A percentile compares a stretch with the other conserved stretches of the same genome.
Conservation (phyloP, 2,797 vertebrate species). For the Hippocampus kuda region DNA sequence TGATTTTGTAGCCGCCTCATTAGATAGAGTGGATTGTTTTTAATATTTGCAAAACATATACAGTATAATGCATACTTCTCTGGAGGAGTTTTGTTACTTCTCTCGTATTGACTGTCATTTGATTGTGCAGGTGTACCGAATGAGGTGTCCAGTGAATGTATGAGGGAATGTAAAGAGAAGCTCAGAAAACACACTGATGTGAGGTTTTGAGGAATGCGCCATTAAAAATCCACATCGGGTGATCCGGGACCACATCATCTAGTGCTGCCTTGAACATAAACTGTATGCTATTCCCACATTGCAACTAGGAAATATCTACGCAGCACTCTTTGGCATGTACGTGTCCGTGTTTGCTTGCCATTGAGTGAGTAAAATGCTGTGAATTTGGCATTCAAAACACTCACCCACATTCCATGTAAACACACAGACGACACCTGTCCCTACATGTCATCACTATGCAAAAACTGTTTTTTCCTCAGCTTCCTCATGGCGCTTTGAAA, state of each 20-base stretch:
- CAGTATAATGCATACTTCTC: no score
- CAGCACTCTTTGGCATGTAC: constrained; percentile 8
- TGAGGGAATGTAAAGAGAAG: not conserved
- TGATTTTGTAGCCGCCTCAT: not conserved
- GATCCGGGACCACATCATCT: constrained; percentile 15
- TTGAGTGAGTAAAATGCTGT: constrained; percentile 13
- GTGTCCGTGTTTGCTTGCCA: constrained; percentile 15
- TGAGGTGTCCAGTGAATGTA: not conserved
- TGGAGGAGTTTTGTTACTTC: no score
- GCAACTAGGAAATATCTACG: constrained; percentile 17
- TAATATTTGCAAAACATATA: no score
- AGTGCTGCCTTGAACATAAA: constrained; percentile 21
- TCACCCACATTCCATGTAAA: constrained; percentile 27
- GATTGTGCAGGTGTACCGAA: not conserved
- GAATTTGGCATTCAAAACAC: constrained; percentile 15
- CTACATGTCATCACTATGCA: constrained; percentile 39
- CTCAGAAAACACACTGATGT: not conserved
- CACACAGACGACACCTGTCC: constrained; percentile 48
- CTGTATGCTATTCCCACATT: constrained; percentile 24
- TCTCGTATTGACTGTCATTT: not conserved
- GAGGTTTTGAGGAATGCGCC: not conserved
- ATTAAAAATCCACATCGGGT: constrained; percentile 7
- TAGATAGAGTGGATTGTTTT: not conserved
- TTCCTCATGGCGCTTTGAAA: no score
- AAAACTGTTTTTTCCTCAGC: constrained; percentile 20